phyloP scores from a whole-genome alignment of 2,113 vertebrate species.

The Anarrhichthys ocellatus region DNA sequence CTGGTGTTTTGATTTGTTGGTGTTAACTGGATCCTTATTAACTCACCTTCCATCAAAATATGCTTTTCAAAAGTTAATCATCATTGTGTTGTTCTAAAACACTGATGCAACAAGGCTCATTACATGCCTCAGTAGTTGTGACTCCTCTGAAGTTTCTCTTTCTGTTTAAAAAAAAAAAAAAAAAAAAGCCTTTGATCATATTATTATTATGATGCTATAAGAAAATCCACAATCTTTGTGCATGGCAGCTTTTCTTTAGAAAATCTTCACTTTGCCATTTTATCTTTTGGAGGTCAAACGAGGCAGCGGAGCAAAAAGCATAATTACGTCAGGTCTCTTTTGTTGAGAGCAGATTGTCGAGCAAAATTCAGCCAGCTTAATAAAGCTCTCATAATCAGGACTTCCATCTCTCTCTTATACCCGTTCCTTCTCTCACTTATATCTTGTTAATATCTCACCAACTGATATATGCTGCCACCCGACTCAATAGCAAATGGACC shows the following conservation, averaged over 20 bases:
- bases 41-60: background rate
- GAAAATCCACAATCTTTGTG: background rate
- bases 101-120: background rate
- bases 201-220: background rate
- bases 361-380: background rate
- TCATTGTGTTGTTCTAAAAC: background rate
- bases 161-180: background rate
- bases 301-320: slow-evolving; percentile 28
- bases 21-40: background rate
- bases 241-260: background rate
- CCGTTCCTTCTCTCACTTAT: background rate
- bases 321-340: slow-evolving; percentile 1
- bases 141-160: background rate
- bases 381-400: background rate
- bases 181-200: background rate
- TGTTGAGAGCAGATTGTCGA: slow-evolving; percentile 5
- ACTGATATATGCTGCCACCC: background rate
- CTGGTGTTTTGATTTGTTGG: background rate
- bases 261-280: background rate
- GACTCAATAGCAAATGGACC: slow-evolving; percentile 5
- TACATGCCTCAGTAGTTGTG: background rate
- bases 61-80: slow-evolving; percentile 2
- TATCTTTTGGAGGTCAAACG: slow-evolving; percentile 1
- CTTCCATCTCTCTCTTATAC: background rate
- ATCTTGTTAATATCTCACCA: background rate